Conservation (phyloP, 1,140 invertebrate genomes). For the Dinoponera quadriceps region DNA sequence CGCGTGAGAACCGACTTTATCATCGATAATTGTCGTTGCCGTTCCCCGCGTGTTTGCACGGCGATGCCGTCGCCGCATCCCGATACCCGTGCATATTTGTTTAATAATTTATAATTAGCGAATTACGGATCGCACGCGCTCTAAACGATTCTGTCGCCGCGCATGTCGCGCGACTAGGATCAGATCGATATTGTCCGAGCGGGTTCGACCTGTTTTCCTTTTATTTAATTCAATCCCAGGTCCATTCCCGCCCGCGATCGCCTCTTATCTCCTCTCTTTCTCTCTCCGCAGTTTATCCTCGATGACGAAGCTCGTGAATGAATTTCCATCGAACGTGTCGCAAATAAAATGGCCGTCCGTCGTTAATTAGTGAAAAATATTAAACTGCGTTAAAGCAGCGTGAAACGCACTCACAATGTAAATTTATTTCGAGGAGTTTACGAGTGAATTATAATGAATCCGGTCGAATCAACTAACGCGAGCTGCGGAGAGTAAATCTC, state of each 20-base stretch:
- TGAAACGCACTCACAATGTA: too few species aligned
- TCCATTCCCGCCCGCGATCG: background rate
- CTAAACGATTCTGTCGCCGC: constrained; percentile 5
- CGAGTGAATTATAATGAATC: constrained; percentile 13
- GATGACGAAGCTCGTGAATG: background rate
- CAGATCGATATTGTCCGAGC: constrained; percentile 31
- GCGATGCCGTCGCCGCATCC: constrained; percentile 51
- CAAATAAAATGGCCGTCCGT: background rate
- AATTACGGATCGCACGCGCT: constrained; percentile 46
- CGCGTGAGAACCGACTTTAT: constrained; percentile 69
- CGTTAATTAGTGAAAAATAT: background rate
- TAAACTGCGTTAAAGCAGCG: background rate
- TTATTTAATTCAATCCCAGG: constrained; percentile 6
- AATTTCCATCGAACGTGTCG: background rate
- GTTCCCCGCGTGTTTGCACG: constrained; percentile 65
- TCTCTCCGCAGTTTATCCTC: background rate
- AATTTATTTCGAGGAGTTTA: constrained; percentile 15
- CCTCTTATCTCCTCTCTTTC: background rate
- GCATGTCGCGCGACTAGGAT: constrained; percentile 6
- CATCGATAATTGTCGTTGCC: constrained; percentile 73
- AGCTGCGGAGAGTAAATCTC: constrained; percentile 7
- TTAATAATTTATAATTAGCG: constrained; percentile 80
- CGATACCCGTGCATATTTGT: constrained; percentile 75
- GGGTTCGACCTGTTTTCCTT: constrained; percentile 9
- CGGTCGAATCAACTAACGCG: constrained; percentile 15